Evolutionary conservation across 1,140 invertebrate genomes (phyloP), one percentile per base, ranked within the genome.

Genomic region (Sweltsa coloradensis): DNA sequence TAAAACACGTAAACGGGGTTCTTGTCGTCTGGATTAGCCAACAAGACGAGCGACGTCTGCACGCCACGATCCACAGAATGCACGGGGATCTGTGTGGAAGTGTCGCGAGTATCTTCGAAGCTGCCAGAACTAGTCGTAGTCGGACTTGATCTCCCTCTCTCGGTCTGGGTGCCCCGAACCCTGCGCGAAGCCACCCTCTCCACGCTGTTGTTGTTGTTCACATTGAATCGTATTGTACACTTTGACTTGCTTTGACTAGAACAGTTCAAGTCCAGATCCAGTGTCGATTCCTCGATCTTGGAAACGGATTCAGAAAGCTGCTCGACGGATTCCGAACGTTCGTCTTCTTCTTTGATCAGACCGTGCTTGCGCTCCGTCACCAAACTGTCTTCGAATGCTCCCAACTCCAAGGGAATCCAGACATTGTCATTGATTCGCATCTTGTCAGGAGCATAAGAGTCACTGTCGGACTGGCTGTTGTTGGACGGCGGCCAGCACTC

Each of bases 1-100:
- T 91, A 94, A 50, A 90, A 78, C 34, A 94, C 82, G 60, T 89
- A 92, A 11, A 93, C 82, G 3, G 86, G 83, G 47, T 50, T 41
- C 29, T 29, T 26, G 9, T 22, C 47, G 13, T 51, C 39, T 11
- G 25, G 31, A n/a, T 27, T 19, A 24, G 45, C 26, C n/a, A 50
- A 53, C 29, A 58, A 18, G 9, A 34, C 37, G 18, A 41, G n/a
- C 13, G 75, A 77, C 2, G 82, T 85, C 65, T 86, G 83, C 61
- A 85, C 82, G 55, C 79, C 81, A 58, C 75, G 75, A 52, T 84
- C 80, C 45, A 78, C 71, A 44, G 79, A 72, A 54, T 76, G 70
- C 3, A 70, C 62, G 43, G 74, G 70, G 47, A 74, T 59, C 56
- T 75, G 73, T 14, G 73, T 75, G 11, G 69, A 68, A 19, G 70